These are phyloP conservation scores for Perccottus glenii DNA, from an alignment of 2,113 vertebrate genomes.

Conservation along the genomic window DNA sequence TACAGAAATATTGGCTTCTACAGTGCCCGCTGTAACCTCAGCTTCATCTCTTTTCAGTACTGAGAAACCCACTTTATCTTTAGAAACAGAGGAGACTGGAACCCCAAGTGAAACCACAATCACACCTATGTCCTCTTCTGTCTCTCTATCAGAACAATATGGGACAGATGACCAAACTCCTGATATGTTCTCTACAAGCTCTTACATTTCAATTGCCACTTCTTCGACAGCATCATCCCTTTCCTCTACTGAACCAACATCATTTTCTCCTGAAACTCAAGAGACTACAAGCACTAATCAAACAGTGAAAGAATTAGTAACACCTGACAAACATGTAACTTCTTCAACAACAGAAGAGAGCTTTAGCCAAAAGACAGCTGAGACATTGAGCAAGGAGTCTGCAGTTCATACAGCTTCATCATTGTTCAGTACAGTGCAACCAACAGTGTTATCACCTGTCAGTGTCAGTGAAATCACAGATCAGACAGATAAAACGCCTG, in stretches of 20 bases:
- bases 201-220: no score
- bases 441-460: background rate
- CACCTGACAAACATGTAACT: no score
- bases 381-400: background rate
- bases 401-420: conserved; percentile 2
- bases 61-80: background rate
- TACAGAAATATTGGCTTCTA: no score
- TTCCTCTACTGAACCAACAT: no score
- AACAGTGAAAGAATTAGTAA: no score
- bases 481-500: background rate
- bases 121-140: background rate
- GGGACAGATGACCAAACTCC: background rate
- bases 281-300: no score
- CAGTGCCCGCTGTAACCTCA: background rate
- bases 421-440: conserved; percentile 16
- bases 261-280: no score
- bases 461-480: background rate
- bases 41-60: conserved; percentile 11
- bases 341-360: background rate
- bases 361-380: background rate
- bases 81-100: background rate
- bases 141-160: no score
- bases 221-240: no score
- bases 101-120: background rate
- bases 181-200: background rate